These are phyloP conservation scores for Salvator merianae DNA, from an alignment of 2,113 vertebrate genomes.

Conservation along the genomic window DNA sequence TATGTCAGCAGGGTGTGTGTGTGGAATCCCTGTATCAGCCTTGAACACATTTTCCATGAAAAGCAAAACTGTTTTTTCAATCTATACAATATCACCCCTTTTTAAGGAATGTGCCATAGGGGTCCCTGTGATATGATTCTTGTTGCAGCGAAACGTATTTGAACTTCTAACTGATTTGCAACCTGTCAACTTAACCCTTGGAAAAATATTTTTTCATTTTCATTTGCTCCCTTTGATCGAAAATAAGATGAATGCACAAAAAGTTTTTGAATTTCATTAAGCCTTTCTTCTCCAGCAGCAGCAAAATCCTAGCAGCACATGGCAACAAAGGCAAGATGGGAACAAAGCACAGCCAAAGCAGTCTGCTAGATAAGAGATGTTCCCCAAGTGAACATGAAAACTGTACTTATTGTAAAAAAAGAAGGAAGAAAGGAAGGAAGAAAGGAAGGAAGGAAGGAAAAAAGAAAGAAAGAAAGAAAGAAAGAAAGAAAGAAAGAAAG, in stretches of 20 bases:
- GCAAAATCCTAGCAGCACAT: neutral
- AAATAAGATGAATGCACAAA: constrained; percentile 34
- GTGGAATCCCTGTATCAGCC: too few species aligned
- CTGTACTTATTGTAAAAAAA: constrained; percentile 12
- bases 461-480: constrained; percentile 12
- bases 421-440: constrained; percentile 12
- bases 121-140: neutral
- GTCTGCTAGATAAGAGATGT: constrained; percentile 11
- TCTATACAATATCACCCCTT: neutral
- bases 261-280: constrained; percentile 21
- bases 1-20: neutral
- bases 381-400: constrained; percentile 24
- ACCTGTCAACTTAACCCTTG: constrained; percentile 20
- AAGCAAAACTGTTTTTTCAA: constrained; percentile 1
- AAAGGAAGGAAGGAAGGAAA: constrained; percentile 18
- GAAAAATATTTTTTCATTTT: constrained; percentile 15
- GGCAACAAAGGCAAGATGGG: neutral
- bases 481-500: constrained; percentile 7
- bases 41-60: constrained; percentile 7
- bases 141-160: constrained; percentile 15
- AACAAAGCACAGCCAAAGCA: constrained; percentile 29
- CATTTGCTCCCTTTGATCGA: constrained; percentile 22
- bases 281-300: constrained; percentile 14
- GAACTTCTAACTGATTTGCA: neutral
- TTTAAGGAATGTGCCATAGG: neutral